These are phyloP conservation scores for Drosophila villosipedis DNA, from an alignment of 2,888 invertebrate genomes.

Conservation along the genomic window DNA sequence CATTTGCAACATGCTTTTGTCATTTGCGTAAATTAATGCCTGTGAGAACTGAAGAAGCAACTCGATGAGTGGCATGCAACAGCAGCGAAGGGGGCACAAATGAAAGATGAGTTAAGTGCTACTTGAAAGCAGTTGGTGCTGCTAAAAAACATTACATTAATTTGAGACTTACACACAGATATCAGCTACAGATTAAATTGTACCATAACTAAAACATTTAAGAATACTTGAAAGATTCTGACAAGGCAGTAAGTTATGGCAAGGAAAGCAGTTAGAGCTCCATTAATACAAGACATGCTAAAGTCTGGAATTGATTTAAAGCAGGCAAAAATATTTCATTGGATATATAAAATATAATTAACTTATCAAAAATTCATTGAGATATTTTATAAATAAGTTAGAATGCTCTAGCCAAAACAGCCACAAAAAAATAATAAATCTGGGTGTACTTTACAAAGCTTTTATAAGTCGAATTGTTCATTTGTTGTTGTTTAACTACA, in stretches of 20 bases:
- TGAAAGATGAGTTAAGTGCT: conserved; percentile 22
- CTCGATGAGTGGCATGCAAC: conserved; percentile 9
- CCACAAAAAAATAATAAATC: too few relatives aligned
- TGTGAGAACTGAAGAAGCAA: conserved; percentile 21
- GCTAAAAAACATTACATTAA: conserved; percentile 17
- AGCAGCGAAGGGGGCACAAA: background rate
- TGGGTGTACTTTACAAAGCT: background rate
- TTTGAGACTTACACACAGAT: background rate
- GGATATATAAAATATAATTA: background rate
- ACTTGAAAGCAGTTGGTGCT: conserved; percentile 35
- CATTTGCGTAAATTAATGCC: conserved; percentile 74
- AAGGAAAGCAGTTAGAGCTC: background rate
- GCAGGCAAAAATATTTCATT: background rate
- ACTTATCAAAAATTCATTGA: background rate
- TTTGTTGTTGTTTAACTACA: background rate
- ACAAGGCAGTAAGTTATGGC: background rate
- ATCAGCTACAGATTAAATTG: conserved; percentile 1
- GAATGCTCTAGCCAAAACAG: too few relatives aligned
- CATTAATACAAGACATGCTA: fast-evolving
- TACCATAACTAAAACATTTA: background rate
- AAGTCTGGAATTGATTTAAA: background rate
- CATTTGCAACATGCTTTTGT: conserved; percentile 78
- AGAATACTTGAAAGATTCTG: background rate
- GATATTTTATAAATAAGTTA: background rate
- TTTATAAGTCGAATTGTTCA: fast-evolving